These are phyloP conservation scores for Cylas formicarius DNA, from an alignment of 1,140 invertebrate species.

Conservation along the genomic window DNA sequence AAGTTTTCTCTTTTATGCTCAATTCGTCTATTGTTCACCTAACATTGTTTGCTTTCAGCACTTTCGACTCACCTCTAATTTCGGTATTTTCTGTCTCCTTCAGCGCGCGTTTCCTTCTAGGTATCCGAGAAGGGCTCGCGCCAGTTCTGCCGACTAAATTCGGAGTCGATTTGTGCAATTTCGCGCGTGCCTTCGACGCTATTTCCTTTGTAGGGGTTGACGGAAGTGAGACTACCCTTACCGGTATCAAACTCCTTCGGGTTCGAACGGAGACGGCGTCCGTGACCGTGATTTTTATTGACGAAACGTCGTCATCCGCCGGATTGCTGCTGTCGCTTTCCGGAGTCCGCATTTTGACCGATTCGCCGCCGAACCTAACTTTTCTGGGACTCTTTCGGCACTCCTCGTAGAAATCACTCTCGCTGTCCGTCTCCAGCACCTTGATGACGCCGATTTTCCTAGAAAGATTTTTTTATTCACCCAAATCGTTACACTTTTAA, in stretches of 20 bases:
- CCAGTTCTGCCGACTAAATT: constrained; percentile 23
- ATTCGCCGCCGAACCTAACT: constrained; percentile 75
- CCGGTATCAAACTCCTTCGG: constrained; percentile 31
- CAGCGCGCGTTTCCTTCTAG: constrained; percentile 16
- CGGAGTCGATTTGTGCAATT: constrained; percentile 29
- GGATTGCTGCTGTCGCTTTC: constrained; percentile 61
- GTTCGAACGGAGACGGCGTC: constrained; percentile 25
- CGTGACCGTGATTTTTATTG: constrained; percentile 28
- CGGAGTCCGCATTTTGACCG: constrained; percentile 73
- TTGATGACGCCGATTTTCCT: constrained; percentile 43
- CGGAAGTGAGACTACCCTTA: constrained; percentile 20
- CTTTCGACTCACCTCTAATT: too few species aligned
- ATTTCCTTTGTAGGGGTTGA: constrained; percentile 19
- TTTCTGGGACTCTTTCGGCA: constrained; percentile 44
- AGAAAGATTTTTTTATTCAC: too few species aligned
- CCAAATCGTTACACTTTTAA: too few species aligned
- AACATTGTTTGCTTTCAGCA: too few species aligned
- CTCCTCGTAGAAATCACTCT: constrained; percentile 45
- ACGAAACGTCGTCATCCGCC: constrained; percentile 40
- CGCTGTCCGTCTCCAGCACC: constrained; percentile 49
- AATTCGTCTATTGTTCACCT: too few species aligned
- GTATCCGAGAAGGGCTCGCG: constrained; percentile 23
- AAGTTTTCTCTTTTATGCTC: too few species aligned
- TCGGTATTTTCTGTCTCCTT: too few species aligned
- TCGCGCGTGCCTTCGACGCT: constrained; percentile 2